Evolutionary conservation across 2,797 vertebrate species (phyloP).

Genomic region (Lagodon rhomboides): DNA sequence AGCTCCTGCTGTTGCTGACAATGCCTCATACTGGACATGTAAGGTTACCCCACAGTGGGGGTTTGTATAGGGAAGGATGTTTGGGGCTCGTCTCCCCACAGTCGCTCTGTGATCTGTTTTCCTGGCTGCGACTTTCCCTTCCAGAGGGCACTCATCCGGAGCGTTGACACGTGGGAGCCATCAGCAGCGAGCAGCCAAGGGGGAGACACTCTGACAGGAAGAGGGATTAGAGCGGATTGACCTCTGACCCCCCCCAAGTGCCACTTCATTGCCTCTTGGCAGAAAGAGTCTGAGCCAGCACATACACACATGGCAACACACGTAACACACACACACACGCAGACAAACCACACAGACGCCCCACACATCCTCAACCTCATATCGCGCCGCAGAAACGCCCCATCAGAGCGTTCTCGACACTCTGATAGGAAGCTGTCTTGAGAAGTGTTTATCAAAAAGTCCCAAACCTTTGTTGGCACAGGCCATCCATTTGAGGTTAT

Average conservation of each 20-base stretch:
- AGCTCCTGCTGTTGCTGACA: slow-evolving; percentile 63
- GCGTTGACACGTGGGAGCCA: slow-evolving; percentile 85
- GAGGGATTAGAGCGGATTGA: slow-evolving; percentile 88
- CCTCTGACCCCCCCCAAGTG: slow-evolving; percentile 79
- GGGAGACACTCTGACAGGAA: slow-evolving; percentile 86
- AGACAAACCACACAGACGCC: slow-evolving; percentile 15
- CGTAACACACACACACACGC: slow-evolving; percentile 8
- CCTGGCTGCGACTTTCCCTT: slow-evolving; percentile 79
- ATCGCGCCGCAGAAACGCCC: slow-evolving; percentile 14
- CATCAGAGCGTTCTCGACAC: slow-evolving; percentile 16
- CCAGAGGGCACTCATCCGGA: slow-evolving; percentile 83
- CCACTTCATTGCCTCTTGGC: slow-evolving; percentile 84
- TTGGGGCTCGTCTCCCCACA: slow-evolving; percentile 59
- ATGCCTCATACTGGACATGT: slow-evolving; percentile 69
- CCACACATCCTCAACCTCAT: slow-evolving; percentile 40
- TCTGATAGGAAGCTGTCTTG: slow-evolving; percentile 26
- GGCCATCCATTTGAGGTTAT: slow-evolving; percentile 99
- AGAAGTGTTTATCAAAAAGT: slow-evolving; percentile 60
- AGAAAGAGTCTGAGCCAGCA: slow-evolving; percentile 61
- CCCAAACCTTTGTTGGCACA: slow-evolving; percentile 98
- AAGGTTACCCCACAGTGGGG: slow-evolving; percentile 67
- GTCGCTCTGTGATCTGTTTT: slow-evolving; percentile 74
- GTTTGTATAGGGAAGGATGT: slow-evolving; percentile 42
- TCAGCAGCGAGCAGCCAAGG: slow-evolving; percentile 84
- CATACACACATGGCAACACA: slow-evolving; percentile 26